A percentile compares a stretch with the other conserved stretches of the same genome.
These are phyloP conservation scores for Xiphophorus couchianus DNA, from an alignment of 2,113 vertebrate species.

Conservation along the genomic window DNA sequence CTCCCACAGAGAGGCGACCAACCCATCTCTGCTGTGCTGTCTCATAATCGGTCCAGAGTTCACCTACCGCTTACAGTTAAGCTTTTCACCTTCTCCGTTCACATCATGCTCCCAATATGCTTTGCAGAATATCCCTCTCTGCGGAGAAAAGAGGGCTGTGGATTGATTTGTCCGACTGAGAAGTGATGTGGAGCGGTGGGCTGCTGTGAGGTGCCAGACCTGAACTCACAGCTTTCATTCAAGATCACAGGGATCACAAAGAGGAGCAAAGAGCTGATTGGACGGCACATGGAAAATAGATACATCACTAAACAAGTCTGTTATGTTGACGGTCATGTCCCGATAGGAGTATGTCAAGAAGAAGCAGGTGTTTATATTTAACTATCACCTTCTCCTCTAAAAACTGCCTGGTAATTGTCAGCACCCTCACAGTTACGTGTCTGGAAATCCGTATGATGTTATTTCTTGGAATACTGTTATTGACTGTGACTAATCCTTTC, in stretches of 20 bases:
- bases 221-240: constrained; percentile 1
- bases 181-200: constrained; percentile 25
- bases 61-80: constrained; percentile 44
- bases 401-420: background rate
- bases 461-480: constrained; percentile 15
- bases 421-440: background rate
- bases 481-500: constrained; percentile 34
- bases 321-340: background rate
- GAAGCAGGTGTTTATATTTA: constrained; percentile 2
- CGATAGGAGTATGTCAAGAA: background rate
- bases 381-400: background rate
- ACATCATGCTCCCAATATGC: background rate
- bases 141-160: constrained; percentile 21
- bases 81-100: constrained; percentile 15
- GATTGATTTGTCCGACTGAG: constrained; percentile 34
- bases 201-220: constrained; percentile 33
- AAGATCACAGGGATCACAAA: constrained; percentile 13
- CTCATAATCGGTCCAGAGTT: constrained; percentile 74
- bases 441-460: constrained; percentile 22
- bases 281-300: background rate
- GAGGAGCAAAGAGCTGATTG: constrained; percentile 17
- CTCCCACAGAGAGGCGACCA: constrained; percentile 58
- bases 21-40: constrained; percentile 43
- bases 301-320: background rate
- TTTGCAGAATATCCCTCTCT: constrained; percentile 11